Evolutionary conservation across 2,113 vertebrate genomes (phyloP).

Genomic region (Cairina moschata): DNA sequence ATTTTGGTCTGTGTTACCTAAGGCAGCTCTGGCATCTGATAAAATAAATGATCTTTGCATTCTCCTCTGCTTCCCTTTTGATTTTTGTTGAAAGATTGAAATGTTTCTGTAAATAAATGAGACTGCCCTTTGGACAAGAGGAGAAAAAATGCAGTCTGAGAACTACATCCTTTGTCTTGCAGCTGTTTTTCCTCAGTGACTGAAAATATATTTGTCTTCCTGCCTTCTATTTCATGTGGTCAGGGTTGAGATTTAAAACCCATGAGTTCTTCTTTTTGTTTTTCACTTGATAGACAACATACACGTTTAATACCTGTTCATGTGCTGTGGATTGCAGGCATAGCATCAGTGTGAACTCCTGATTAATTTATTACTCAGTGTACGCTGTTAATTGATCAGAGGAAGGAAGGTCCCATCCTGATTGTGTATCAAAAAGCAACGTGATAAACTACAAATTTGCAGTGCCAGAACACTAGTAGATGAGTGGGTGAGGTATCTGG

Average conservation of each 20-base stretch:
- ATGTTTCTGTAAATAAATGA: conserved; percentile 27
- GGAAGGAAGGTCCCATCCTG: not conserved
- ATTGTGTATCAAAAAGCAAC: not conserved
- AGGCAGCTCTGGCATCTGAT: conserved; percentile 38
- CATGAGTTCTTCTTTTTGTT: not conserved
- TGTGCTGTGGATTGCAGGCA: not conserved
- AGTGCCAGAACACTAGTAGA: not conserved
- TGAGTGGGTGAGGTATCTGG: not conserved
- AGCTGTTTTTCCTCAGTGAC: not conserved
- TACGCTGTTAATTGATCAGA: not conserved
- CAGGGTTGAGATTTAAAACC: not conserved
- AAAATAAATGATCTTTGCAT: conserved; percentile 41
- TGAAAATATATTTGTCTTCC: conserved; percentile 8
- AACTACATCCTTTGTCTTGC: not conserved
- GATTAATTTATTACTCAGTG: not conserved
- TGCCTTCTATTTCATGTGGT: not conserved
- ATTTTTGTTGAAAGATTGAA: conserved; percentile 1
- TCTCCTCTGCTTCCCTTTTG: conserved; percentile 2
- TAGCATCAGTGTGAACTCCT: not conserved
- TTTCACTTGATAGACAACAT: not conserved
- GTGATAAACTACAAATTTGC: not conserved
- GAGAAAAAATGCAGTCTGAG: not conserved
- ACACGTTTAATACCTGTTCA: not conserved
- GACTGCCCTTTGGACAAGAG: not conserved
- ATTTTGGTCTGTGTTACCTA: conserved; percentile 50